Evolutionary conservation across 2,113 vertebrate genomes (phyloP).

Genomic region (Podilymbus podiceps): DNA sequence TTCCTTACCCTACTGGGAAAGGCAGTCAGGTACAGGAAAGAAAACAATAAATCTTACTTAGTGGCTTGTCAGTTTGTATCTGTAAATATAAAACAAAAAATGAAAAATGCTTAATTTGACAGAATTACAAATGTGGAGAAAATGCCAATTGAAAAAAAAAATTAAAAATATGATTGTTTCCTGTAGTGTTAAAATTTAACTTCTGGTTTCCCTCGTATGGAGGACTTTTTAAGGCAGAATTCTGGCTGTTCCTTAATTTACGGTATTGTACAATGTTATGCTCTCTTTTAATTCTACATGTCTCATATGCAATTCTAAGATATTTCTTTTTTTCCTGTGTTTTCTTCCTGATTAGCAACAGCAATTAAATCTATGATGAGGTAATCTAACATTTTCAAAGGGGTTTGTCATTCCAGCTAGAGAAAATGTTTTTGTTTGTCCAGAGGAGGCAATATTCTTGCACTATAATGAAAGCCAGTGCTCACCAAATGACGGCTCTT

Average conservation of each 20-base stretch:
- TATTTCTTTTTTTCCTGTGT: slow-evolving; percentile 21
- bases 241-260: background rate
- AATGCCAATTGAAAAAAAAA: background rate
- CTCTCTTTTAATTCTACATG: background rate
- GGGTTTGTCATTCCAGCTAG: background rate
- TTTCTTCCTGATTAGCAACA: slow-evolving; percentile 33
- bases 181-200: background rate
- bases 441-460: slow-evolving; percentile 4
- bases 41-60: slow-evolving; percentile 73
- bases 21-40: slow-evolving; percentile 46
- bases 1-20: slow-evolving; percentile 52
- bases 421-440: slow-evolving; percentile 33
- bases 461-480: background rate
- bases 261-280: background rate
- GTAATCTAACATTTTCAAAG: slow-evolving; percentile 39
- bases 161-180: background rate
- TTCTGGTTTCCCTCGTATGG: background rate
- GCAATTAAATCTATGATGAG: slow-evolving; percentile 36
- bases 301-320: background rate
- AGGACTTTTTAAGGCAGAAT: background rate
- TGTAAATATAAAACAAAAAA: slow-evolving; percentile 49
- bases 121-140: slow-evolving; percentile 41
- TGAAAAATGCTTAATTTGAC: slow-evolving; percentile 53
- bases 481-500: background rate
- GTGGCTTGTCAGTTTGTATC: slow-evolving; percentile 60